These are phyloP conservation scores for Campylomormyrus tamandua DNA, from an alignment of 2,113 vertebrate species.

Conservation along the genomic window DNA sequence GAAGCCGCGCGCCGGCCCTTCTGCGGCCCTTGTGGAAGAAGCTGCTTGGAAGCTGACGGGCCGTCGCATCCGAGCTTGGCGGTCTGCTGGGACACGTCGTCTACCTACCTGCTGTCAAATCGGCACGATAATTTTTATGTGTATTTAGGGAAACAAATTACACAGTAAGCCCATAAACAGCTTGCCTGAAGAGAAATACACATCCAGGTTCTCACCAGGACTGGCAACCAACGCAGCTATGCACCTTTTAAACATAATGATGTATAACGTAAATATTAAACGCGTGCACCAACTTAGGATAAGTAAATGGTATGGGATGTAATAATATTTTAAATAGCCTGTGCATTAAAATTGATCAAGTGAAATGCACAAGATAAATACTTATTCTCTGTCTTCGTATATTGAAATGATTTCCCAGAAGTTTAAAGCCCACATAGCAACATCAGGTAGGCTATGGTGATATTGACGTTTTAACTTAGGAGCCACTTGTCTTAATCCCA, in stretches of 20 bases:
- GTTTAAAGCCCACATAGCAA: background rate
- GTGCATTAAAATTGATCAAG: background rate
- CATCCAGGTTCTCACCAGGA: background rate
- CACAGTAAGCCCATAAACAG: background rate
- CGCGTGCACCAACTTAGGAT: background rate
- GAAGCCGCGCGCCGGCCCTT: background rate
- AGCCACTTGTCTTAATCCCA: background rate
- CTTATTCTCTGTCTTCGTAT: background rate
- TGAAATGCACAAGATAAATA: background rate
- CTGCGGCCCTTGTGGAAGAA: background rate
- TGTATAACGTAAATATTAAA: background rate
- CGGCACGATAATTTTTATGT: background rate
- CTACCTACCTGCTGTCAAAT: background rate
- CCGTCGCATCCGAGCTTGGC: background rate
- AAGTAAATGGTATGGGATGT: background rate
- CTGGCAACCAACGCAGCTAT: background rate
- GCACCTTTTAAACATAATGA: background rate
- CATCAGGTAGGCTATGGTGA: background rate
- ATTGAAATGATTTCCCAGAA: background rate
- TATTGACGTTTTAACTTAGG: background rate
- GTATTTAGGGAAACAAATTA: background rate
- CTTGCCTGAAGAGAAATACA: background rate
- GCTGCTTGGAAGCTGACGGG: background rate
- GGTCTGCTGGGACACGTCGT: background rate
- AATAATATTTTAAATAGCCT: background rate